These are phyloP conservation scores for Drosophila orena DNA, from an alignment of 1,140 invertebrate species.

Conservation along the genomic window DNA sequence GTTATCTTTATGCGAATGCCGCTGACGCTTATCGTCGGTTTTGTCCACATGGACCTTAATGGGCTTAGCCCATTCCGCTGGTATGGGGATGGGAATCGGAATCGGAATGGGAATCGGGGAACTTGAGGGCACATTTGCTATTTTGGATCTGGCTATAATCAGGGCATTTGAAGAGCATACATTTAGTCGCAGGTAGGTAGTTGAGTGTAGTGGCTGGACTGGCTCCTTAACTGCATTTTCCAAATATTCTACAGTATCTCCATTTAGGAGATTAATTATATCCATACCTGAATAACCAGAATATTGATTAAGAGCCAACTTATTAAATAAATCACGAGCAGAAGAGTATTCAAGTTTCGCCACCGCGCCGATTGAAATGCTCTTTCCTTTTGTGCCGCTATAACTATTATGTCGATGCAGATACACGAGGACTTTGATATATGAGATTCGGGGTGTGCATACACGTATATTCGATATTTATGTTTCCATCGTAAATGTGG, in stretches of 20 bases:
- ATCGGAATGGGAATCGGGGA: slow-evolving; percentile 21
- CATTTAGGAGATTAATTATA: too few species aligned
- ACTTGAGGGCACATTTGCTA: not conserved
- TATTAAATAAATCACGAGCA: too few species aligned
- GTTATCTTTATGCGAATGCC: slow-evolving; percentile 76
- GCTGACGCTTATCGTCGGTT: slow-evolving; percentile 63
- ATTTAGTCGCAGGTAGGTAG: slow-evolving; percentile 1
- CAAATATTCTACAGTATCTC: too few species aligned
- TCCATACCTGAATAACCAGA: too few species aligned
- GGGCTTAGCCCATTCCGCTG: slow-evolving; percentile 62
- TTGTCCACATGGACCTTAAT: slow-evolving; percentile 61
- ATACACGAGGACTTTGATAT: slow-evolving; percentile 24
- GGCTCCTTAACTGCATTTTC: too few species aligned
- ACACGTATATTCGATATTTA: slow-evolving; percentile 32
- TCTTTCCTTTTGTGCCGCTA: slow-evolving; percentile 4
- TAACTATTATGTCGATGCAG: slow-evolving; percentile 15
- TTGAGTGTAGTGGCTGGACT: not conserved
- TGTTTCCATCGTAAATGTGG: slow-evolving; percentile 45
- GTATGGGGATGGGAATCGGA: slow-evolving; percentile 10
- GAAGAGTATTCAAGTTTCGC: slow-evolving; percentile 20
- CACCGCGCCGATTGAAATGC: too few species aligned
- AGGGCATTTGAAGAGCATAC: slow-evolving; percentile 26
- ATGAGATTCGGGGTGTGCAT: slow-evolving; percentile 8
- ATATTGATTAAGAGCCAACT: too few species aligned
- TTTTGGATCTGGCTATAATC: slow-evolving; percentile 23